phyloP scores from a whole-genome alignment of 2,888 invertebrate genomes.

The Pocota personata region DNA sequence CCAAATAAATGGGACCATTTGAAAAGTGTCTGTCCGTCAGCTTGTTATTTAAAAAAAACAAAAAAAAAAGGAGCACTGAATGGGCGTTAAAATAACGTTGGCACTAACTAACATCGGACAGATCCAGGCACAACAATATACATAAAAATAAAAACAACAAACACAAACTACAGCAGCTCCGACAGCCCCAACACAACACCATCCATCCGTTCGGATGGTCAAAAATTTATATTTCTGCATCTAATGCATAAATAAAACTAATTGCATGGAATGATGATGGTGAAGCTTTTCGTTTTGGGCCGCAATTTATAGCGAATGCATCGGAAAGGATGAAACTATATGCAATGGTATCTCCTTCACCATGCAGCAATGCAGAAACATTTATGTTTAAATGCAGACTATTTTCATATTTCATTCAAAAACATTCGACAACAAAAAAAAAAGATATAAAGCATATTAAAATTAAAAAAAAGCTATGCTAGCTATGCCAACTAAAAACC shows the following conservation, averaged over 20 bases:
- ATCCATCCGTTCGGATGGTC: slow-evolving; percentile 54
- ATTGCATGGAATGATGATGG: slow-evolving; percentile 66
- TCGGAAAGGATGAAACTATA: slow-evolving; percentile 11
- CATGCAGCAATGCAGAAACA: slow-evolving; percentile 10
- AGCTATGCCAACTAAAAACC: slow-evolving; percentile 3
- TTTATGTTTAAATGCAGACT: slow-evolving; percentile 70
- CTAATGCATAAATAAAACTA: slow-evolving; percentile 74
- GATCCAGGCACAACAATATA: slow-evolving; percentile 13
- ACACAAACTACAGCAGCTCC: slow-evolving; percentile 24
- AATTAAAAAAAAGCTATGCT: slow-evolving; percentile 53
- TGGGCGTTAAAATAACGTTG: slow-evolving; percentile 67
- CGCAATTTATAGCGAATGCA: slow-evolving; percentile 47
- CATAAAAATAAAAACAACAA: neutral
- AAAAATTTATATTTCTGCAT: slow-evolving; percentile 72
- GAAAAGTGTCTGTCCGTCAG: slow-evolving; percentile 74
- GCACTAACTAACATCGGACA: slow-evolving; percentile 70
- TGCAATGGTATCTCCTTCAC: neutral
- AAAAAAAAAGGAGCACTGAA: too few relatives aligned
- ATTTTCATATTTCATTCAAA: slow-evolving; percentile 70
- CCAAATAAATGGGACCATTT: slow-evolving; percentile 69
- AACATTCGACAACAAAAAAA: slow-evolving; percentile 34
- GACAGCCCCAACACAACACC: slow-evolving; percentile 7
- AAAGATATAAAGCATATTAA: slow-evolving; percentile 42
- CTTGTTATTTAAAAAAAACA: slow-evolving; percentile 64
- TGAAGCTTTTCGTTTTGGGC: slow-evolving; percentile 27